Base-by-base conservation (phyloP, 92 coral and sea anemone species). In the Paragorgia papillata region DNA sequence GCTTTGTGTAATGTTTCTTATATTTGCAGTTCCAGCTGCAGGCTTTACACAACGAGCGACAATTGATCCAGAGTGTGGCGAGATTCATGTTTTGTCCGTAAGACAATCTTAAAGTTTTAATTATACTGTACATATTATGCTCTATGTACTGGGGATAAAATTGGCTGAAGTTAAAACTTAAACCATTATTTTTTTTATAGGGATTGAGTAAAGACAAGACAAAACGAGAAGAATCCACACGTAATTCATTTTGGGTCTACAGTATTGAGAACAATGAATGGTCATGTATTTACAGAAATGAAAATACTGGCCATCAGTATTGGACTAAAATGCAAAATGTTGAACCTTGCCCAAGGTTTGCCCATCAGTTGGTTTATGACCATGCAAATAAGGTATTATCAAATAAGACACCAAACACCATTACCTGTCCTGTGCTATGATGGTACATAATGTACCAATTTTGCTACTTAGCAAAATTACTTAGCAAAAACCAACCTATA, bases 11-110 rank as follows among this genome's bases (percentile, higher is more conserved):
- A 14, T 22, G 17, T 3, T 18, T 21, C 29, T 0, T 68, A 37
- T 50, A 56, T 35, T 50, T 34, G 15, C 71, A 90, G 98, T 88
- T 34, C 98, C 98, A 20, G 97, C 98, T 20, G 88, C 94, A 2
- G 98, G 98, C 27, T 94, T 90, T 71, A 94, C 98, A 9, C 98
- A 94, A 69, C 85, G 97, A 65, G 97, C 97, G 19, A 94, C 98
- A 65, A 94, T 94, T 58, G 98, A 94, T 61, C 98, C 97, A 6
- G 94, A 74, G 10, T 77, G 86, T 13, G 86, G 83, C 61, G 98
- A 94, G 78, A 94, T 94, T 70, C 97, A 91, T 79, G 96, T 91
- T 1, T 74, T 94, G 57, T 94, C 97, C 26, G 98, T 94, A 81
- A 90, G 98, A 2, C 53, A 46, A 7, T n/a, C n/a, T n/a, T n/a